Percentiles rank a stretch among this genome's conserved stretches.
Evolutionary conservation across 2,888 invertebrate genomes (phyloP).

Genomic region (Platycheirus rosarum): DNA sequence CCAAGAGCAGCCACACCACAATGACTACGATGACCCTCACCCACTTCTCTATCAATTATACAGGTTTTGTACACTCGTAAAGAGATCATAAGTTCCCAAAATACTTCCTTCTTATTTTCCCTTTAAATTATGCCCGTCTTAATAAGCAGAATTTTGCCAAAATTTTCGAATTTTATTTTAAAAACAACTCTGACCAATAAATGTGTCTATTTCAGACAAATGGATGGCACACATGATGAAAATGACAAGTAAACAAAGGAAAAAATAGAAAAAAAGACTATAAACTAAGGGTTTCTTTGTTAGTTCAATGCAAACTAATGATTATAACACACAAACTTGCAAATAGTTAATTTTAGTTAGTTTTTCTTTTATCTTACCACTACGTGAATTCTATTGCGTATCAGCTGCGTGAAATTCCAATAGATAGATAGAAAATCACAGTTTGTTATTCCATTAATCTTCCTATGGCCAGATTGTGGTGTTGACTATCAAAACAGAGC

Average conservation of each 20-base stretch:
- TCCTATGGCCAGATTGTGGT: slow-evolving; percentile 20
- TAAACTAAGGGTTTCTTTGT: slow-evolving; percentile 60
- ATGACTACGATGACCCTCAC: slow-evolving; percentile 47
- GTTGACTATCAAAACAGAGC: slow-evolving; percentile 40
- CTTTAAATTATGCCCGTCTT: slow-evolving; percentile 24
- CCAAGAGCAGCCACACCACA: slow-evolving; percentile 10
- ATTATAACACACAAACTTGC: slow-evolving; percentile 8
- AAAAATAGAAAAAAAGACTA: slow-evolving; percentile 17
- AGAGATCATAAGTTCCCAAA: neutral
- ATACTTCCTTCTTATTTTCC: slow-evolving; percentile 4
- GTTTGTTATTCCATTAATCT: slow-evolving; percentile 62
- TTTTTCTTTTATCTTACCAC: slow-evolving; percentile 57
- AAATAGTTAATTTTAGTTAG: neutral
- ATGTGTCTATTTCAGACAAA: neutral
- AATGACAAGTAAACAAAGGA: slow-evolving; percentile 70
- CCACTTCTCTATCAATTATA: slow-evolving; percentile 11
- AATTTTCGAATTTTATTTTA: neutral
- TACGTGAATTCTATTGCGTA: slow-evolving; percentile 40
- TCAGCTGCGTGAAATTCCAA: slow-evolving; percentile 38
- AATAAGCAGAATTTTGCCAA: slow-evolving; percentile 22
- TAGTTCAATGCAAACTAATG: slow-evolving; percentile 7
- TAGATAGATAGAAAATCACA: slow-evolving; percentile 43
- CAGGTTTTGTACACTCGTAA: neutral
- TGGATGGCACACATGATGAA: slow-evolving; percentile 60
- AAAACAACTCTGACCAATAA: neutral